These are phyloP conservation scores for Sturnira hondurensis DNA, from an alignment of 2,113 vertebrate species.

Conservation along the genomic window DNA sequence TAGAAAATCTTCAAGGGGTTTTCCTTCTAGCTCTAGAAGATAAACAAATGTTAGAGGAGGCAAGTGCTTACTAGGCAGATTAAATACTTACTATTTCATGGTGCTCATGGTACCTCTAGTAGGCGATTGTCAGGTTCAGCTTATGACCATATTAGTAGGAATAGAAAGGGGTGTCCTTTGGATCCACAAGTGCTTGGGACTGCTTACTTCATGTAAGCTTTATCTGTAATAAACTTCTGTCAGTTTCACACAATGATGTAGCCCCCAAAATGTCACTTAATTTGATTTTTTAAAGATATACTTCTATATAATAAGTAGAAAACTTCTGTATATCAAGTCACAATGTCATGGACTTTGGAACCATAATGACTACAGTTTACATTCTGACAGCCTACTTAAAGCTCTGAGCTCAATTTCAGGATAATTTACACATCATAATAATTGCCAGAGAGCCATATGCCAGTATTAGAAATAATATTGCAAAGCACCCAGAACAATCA, in stretches of 20 bases:
- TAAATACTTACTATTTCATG: not conserved
- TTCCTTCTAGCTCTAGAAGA: not conserved
- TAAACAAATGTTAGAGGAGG: not conserved
- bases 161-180: too few species aligned
- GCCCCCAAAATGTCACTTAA: not conserved
- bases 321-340: not conserved
- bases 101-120: accelerated
- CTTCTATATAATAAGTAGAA: not conserved
- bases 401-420: not conserved
- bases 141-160: accelerated
- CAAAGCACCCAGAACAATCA: not conserved
- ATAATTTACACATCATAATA: not conserved
- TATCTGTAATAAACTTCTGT: accelerated
- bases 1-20: not conserved
- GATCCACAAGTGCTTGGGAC: accelerated
- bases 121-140: too few species aligned
- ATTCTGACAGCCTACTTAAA: not conserved
- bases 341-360: too few species aligned
- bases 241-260: too few species aligned
- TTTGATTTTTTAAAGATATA: not conserved
- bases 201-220: not conserved
- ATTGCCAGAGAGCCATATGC: not conserved
- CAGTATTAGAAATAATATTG: not conserved
- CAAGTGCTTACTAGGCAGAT: not conserved
- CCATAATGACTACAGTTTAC: not conserved